Evolutionary conservation across 2,888 invertebrate species (phyloP), one percentile per base, ranked within the genome.

Genomic region (Apotomis turbidana): DNA sequence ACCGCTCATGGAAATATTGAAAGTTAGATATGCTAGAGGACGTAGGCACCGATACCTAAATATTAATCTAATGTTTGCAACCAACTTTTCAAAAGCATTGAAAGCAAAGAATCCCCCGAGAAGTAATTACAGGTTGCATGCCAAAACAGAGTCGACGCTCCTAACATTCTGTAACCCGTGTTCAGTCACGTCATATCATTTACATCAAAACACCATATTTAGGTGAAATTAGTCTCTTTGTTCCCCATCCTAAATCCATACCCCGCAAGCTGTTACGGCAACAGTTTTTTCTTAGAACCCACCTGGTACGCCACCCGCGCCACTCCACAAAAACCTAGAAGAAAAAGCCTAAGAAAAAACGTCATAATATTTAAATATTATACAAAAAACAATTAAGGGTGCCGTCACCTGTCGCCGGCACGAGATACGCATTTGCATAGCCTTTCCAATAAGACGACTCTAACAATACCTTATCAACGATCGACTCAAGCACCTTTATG

Each of bases 331-430:
- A 93, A 90, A 88, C 79, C 78, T 63, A 72, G 78, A 80, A 81
- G 88, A 92, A 86, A 91, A 92, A 87, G 87, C 3, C 3, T 70
- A 77, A 79, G 81, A 89, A 92, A 86, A 91, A 92, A 87, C 87
- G 85, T 91, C 92, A 91, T 86, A 91, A 93, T 91, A 93, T 93
- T 93, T 93, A 90, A 93, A 93, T 93, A 93, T 91, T 90, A 87
- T 86, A 92, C 87, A 93, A 93, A 91, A 93, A 93, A 93, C 90
- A 93, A 93, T 93, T 91, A 92, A 90, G 91, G 88, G 88, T 87
- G 89, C 90, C 93, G 85, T 92, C 93, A 93, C 93, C 93, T 93
- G 93, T 93, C 91, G 90, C 85, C 81, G 85, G 90, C 91, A 91
- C 91, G 91, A 90, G 91, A 90, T 87, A 88, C 84, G 75, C 90